Evolutionary conservation across 2,888 invertebrate genomes (phyloP), one percentile per base, ranked within the genome.

Genomic region (Drosophila merina): DNA sequence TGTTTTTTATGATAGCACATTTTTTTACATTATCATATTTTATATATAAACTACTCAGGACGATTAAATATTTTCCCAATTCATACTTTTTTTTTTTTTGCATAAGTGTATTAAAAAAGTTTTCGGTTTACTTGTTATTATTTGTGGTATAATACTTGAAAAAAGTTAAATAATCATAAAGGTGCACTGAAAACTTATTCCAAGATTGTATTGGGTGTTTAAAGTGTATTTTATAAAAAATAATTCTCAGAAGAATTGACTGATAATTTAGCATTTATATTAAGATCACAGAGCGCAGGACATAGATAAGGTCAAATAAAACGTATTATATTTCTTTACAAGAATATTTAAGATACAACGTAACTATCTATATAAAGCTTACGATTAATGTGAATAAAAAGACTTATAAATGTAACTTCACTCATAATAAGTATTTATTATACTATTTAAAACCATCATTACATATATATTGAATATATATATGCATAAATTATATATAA

Each of bases 341-440:
- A 58, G 67, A 58, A 56, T 48, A 10, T 58, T 52, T 49, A 40
- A 49, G 59, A 48, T 48, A 70, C 45, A 40, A 44, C 55, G 57
- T 49, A 75, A 38, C 72, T 40, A 71, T 59, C 55, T 57, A 49
- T 33, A 48, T 44, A 57, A 54, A 72, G 52, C 60, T 69, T 72
- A 85, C 77, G 66, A 75, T 79, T 77, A 77, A 77, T 85, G 85
- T 80, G 85, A 80, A 84, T 75, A 78, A 75, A 68, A 80, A 80
- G 80, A 80, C 80, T 80, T 82, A 82, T 82, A 80, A 63, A 75
- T 73, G 66, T 76, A 73, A 68, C 75, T 64, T 75, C 77, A 70
- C 73, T 80, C 78, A 72, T 59, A 74, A 63, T 60, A 25, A 68
- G 66, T 55, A 70, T 74, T 72, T 52, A 57, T 36, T 33, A 38